Evolutionary conservation across 1,140 invertebrate species (phyloP), one percentile per base, ranked within the genome.

Genomic region (Brachionus paranguensis): DNA sequence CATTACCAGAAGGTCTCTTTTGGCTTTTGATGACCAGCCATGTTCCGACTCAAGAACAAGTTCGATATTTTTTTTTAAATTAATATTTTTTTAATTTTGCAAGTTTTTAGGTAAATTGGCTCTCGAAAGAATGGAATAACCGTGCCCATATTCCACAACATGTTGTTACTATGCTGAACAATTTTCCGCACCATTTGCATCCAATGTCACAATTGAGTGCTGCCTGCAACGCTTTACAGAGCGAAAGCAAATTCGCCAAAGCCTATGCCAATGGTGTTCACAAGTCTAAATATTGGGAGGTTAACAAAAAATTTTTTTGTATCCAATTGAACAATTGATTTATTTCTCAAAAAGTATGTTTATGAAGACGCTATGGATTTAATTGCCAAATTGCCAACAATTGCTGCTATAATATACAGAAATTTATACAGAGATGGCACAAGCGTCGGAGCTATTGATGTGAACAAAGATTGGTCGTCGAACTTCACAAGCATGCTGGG

Each of bases 311-410:
- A 41, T 24, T 17, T 93, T 93, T 14, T 60, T 72, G 12, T 12
- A 50, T 43, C 24, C 20, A 68, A 41, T 47, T 81, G 12, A 41
- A 37, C 17, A 43, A n/a, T 41, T 43, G 4, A 17, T 72, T 41
- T 20, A 37, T 37, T 17, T 17, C n/a, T 72, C 17, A 43, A 72
- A 33, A 8, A 72, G 68, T 91, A 91, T 85, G 91, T 93, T 0
- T 97, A 95, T 89, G 96, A 98, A 90, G 96, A 99, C 89, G 92
- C 94, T 20, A 96, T 98, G 94, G 95, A 97, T 89, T 90, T 98
- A 85, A 96, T 98, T 88, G 96, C 96, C 45, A 98, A 98, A 89
- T 89, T 98, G 85, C 95, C 96, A 0, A 95, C 95, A 24, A 93
- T 98, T 20, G 96, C 96, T 10, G 95, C 96, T 1, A 95, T 95